Conservation (phyloP, 1,140 invertebrate species). For the Diorhabda sublineata region DNA sequence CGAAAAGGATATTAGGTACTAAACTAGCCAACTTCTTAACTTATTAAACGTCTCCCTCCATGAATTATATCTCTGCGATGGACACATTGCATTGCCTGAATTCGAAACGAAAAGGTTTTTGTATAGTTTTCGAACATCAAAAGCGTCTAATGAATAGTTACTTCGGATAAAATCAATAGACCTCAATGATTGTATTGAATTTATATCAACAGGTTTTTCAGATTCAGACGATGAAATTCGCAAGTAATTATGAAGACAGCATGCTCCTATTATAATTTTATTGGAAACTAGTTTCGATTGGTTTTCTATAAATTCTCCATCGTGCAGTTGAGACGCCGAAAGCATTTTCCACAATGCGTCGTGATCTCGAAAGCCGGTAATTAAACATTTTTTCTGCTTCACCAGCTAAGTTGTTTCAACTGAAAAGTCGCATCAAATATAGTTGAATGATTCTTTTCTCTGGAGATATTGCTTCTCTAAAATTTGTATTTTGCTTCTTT, state of each 20-base stretch:
- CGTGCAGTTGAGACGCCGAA: slow-evolving; percentile 16
- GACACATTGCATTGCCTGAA: not conserved
- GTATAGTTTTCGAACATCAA: not conserved
- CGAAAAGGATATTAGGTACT: not conserved
- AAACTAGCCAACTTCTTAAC: not conserved
- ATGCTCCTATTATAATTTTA: no score
- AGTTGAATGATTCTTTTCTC: not conserved
- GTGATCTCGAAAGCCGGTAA: slow-evolving; percentile 14
- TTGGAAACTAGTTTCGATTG: no score
- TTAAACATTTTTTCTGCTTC: slow-evolving; percentile 16
- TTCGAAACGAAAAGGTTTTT: not conserved
- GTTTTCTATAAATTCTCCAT: slow-evolving; percentile 11
- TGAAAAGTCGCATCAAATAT: slow-evolving; percentile 12
- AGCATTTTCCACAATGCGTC: slow-evolving; percentile 18
- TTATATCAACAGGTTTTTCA: not conserved
- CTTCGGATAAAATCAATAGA: not conserved
- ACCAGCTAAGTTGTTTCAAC: slow-evolving; percentile 5
- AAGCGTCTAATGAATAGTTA: not conserved
- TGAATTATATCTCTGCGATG: not conserved
- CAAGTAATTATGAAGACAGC: not conserved
- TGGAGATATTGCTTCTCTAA: no score
- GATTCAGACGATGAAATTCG: not conserved
- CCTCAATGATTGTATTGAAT: not conserved
- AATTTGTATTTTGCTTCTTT: no score
- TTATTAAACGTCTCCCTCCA: not conserved